phyloP scores from a whole-genome alignment of 2,113 vertebrate genomes.

The Rattus rattus region DNA sequence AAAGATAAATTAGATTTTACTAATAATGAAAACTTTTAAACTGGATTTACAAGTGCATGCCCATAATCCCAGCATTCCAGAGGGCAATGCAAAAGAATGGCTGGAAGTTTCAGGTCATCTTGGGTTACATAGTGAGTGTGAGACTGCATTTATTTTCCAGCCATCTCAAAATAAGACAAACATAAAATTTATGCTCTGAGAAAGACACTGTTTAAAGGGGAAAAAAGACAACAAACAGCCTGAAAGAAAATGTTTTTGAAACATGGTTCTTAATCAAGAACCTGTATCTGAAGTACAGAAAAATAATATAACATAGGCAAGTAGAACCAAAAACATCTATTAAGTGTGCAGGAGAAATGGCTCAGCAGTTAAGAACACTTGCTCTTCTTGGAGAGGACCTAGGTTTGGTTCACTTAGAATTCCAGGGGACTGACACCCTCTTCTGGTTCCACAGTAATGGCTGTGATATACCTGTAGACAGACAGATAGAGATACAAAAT shows the following conservation, averaged over 20 bases:
- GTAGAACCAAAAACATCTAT: background rate
- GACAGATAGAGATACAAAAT: background rate
- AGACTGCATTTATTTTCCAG: background rate
- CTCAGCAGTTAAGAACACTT: background rate
- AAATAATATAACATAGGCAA: background rate
- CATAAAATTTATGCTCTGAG: background rate
- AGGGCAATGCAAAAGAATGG: background rate
- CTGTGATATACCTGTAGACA: background rate
- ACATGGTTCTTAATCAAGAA: background rate
- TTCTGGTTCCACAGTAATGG: background rate
- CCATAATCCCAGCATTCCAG: background rate
- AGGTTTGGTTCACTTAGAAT: background rate
- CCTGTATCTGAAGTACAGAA: background rate
- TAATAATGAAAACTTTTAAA: slow-evolving; percentile 19
- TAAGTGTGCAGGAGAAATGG: background rate
- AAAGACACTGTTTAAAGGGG: background rate
- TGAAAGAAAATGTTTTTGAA: background rate
- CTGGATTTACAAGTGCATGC: background rate
- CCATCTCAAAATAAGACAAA: background rate
- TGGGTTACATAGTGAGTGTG: background rate
- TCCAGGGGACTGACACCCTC: background rate
- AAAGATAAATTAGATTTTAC: background rate
- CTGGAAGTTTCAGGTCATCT: background rate
- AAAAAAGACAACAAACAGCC: background rate
- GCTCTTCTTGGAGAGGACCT: background rate